Evolutionary conservation across 2,888 invertebrate species (phyloP).

Genomic region (Anthophora plumipes): DNA sequence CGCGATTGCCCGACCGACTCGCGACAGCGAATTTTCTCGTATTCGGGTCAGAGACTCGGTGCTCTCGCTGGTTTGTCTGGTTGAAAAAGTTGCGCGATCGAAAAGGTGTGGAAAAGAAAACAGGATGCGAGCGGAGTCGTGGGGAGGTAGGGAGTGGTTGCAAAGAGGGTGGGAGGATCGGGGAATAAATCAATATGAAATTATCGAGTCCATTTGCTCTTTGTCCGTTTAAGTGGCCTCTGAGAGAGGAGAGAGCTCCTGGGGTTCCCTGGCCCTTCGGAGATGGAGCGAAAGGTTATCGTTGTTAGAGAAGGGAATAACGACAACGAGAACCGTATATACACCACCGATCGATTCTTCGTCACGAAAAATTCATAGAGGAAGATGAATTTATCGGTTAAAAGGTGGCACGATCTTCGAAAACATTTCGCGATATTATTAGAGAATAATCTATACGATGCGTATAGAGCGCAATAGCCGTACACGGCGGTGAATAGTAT

Average conservation of each 20-base stretch:
- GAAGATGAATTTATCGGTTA: background rate
- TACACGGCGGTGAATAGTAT: conserved; percentile 1
- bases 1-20: conserved; percentile 3
- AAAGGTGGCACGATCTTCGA: background rate
- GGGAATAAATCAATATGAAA: conserved; percentile 78
- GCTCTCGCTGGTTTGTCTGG: background rate
- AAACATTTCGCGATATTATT: conserved; percentile 1
- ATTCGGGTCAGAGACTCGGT: conserved; percentile 33
- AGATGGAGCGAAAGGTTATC: conserved; percentile 65
- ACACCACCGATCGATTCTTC: too few species aligned
- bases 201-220: conserved; percentile 78
- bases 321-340: background rate
- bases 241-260: conserved; percentile 68
- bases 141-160: background rate
- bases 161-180: conserved; percentile 36
- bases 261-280: conserved; percentile 58
- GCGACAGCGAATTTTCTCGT: conserved; percentile 41
- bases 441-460: background rate
- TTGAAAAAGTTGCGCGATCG: conserved; percentile 15
- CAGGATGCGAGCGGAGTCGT: too few species aligned
- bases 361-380: conserved; percentile 14
- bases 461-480: background rate
- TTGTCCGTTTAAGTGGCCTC: conserved; percentile 79
- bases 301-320: conserved; percentile 63
- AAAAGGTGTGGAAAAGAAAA: too few species aligned